Evolutionary conservation across 2,113 vertebrate species (phyloP).

Genomic region (Gallinago media): DNA sequence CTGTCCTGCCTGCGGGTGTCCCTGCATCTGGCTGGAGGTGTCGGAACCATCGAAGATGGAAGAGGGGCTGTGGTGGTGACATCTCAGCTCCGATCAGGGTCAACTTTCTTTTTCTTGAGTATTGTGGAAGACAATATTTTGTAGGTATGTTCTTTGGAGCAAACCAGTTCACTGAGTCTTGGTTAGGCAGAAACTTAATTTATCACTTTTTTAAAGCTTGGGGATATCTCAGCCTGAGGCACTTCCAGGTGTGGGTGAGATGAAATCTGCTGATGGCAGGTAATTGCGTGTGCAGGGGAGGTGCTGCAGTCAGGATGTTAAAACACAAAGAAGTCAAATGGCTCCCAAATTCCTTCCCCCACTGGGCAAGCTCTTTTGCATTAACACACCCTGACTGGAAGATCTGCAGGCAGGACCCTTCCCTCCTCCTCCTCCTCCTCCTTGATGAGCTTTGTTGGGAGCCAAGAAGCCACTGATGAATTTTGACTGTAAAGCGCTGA

Average conservation of each 20-base stretch:
- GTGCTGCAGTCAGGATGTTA: background rate
- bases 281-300: background rate
- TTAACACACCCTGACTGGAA: background rate
- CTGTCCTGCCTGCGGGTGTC: background rate
- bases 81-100: background rate
- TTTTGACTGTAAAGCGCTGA: background rate
- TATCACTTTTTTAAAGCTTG: background rate
- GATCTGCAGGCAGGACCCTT: background rate
- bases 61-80: background rate
- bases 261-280: slow-evolving; percentile 27
- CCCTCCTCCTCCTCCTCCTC: background rate
- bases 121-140: background rate
- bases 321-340: slow-evolving; percentile 29
- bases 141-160: background rate
- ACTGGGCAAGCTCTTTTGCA: background rate
- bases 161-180: background rate
- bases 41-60: background rate
- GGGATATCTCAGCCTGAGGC: background rate
- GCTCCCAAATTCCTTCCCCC: background rate
- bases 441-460: background rate
- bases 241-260: background rate
- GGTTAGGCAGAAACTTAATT: background rate
- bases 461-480: background rate
- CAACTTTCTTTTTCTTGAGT: background rate
- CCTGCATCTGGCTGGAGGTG: background rate